Evolutionary conservation across 2,888 invertebrate species (phyloP).

Genomic region (Conchocele bisecta): DNA sequence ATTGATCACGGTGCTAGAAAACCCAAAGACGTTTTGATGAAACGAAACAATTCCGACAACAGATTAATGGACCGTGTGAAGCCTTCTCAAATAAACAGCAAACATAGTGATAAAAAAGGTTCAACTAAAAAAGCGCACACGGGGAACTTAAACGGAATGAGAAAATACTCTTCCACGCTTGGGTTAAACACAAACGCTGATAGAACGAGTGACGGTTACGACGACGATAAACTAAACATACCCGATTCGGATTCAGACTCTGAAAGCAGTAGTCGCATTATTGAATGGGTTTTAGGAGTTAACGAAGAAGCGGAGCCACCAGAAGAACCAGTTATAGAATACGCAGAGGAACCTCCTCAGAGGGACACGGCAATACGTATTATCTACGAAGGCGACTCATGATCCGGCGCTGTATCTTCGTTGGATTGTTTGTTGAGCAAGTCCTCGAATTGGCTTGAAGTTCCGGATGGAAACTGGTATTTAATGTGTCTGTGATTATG

Average conservation of each 20-base stretch:
- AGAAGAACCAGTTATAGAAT: slow-evolving; percentile 60
- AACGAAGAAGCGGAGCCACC: slow-evolving; percentile 55
- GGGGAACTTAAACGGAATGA: slow-evolving; percentile 54
- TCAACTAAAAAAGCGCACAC: slow-evolving; percentile 11
- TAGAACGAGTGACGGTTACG: slow-evolving; percentile 26
- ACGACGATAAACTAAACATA: slow-evolving; percentile 27
- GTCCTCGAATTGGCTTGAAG: too few relatives aligned
- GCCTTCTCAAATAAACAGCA: slow-evolving; percentile 16
- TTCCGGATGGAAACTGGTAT: too few relatives aligned
- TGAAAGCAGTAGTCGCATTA: slow-evolving; percentile 58
- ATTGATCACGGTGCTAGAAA: background rate
- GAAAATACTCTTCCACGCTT: slow-evolving; percentile 56
- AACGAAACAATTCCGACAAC: slow-evolving; percentile 51
- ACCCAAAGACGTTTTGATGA: slow-evolving; percentile 4
- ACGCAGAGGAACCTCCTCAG: slow-evolving; percentile 63
- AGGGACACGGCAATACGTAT: slow-evolving; percentile 66
- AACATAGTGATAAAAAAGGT: slow-evolving; percentile 24
- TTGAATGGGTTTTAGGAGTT: slow-evolving; percentile 65
- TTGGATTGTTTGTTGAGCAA: too few relatives aligned
- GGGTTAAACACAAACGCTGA: slow-evolving; percentile 40
- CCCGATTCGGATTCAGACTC: slow-evolving; percentile 60
- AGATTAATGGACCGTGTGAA: slow-evolving; percentile 44
- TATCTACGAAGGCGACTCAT: slow-evolving; percentile 61
- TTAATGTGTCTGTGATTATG: too few relatives aligned
- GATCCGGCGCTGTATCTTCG: too few relatives aligned